Percentiles rank a stretch among this genome's conserved stretches.
phyloP scores from a whole-genome alignment of 1,140 invertebrate species.

The Nephotettix cincticeps region DNA sequence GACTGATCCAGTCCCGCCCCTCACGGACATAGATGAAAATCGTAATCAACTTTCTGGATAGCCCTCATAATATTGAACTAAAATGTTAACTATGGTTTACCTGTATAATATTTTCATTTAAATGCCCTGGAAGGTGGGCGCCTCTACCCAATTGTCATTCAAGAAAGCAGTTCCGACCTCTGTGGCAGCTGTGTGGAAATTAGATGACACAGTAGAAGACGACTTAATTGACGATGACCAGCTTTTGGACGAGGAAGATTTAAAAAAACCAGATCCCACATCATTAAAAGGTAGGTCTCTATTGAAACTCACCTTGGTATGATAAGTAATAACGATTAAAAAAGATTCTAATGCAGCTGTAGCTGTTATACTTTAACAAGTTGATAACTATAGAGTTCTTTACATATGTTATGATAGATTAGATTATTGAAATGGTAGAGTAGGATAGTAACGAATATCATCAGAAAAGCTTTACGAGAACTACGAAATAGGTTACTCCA shows the following conservation, averaged over 20 bases:
- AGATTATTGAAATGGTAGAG: too few species aligned
- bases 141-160: constrained; percentile 40
- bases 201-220: constrained; percentile 67
- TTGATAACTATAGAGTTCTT: too few species aligned
- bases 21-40: neutral
- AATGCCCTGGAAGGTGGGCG: constrained; percentile 19
- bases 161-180: constrained; percentile 55
- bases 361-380: too few species aligned
- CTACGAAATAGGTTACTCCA: too few species aligned
- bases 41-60: neutral
- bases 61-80: neutral
- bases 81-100: too few species aligned
- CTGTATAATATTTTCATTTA: neutral
- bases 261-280: constrained; percentile 78
- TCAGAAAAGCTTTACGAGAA: too few species aligned
- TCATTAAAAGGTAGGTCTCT: constrained; percentile 80
- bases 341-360: too few species aligned
- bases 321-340: too few species aligned
- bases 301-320: too few species aligned
- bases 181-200: constrained; percentile 65
- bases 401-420: too few species aligned
- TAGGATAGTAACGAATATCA: too few species aligned
- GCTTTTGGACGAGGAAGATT: constrained; percentile 85
- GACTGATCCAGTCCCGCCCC: neutral
- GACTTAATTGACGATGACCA: constrained; percentile 86